Evolutionary conservation across 2,888 invertebrate species (phyloP).

Genomic region (Candidula unifasciata): DNA sequence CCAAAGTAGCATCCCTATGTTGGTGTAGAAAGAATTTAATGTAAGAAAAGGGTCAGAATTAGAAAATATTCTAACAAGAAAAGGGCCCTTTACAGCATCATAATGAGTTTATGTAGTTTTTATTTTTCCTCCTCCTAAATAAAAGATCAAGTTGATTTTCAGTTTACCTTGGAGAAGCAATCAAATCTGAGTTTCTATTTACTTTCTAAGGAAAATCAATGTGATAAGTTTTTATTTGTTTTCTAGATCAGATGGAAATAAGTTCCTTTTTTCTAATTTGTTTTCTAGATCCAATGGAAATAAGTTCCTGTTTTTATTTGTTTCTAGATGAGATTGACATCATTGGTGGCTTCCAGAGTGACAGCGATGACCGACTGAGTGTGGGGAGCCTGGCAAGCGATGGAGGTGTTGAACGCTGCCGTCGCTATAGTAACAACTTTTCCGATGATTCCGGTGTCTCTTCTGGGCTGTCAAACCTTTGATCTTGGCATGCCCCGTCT

Average conservation of each 20-base stretch:
- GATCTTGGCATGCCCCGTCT: conserved; percentile 39
- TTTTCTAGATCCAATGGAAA: not conserved
- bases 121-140: too few species aligned
- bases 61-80: too few species aligned
- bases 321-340: conserved; percentile 88
- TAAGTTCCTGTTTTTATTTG: too few species aligned
- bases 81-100: not conserved
- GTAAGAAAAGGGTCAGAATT: too few species aligned
- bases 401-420: conserved; percentile 81
- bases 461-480: conserved; percentile 43
- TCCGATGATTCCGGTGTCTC: conserved; percentile 49
- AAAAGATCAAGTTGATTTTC: too few species aligned
- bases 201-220: too few species aligned
- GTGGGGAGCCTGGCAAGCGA: conserved; percentile 83
- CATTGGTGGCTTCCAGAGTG: conserved; percentile 87
- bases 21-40: too few species aligned
- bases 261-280: not conserved
- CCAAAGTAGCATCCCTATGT: too few species aligned
- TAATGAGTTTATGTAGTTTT: too few species aligned
- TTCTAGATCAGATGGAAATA: not conserved
- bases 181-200: too few species aligned
- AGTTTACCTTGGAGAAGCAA: too few species aligned
- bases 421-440: conserved; percentile 51
- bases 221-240: not conserved
- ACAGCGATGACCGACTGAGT: conserved; percentile 88